Percentiles rank a stretch among this genome's conserved stretches.
Conservation (phyloP, 2,113 vertebrate genomes). For the Tachysurus vachellii region DNA sequence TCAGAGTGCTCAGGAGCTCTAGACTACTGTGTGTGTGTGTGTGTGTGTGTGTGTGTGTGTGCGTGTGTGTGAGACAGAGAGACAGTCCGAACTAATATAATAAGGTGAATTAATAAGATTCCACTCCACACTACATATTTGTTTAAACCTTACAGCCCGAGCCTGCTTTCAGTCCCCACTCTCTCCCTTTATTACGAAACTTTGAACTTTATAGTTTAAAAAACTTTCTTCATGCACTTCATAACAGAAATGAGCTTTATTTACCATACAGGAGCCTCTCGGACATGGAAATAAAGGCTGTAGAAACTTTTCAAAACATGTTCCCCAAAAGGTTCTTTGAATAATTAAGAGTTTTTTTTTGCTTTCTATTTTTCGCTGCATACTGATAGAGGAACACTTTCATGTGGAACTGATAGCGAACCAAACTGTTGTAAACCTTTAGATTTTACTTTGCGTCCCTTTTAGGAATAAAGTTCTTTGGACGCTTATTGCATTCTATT, state of each 20-base stretch:
- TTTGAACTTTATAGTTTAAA: not conserved
- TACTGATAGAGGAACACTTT: too few relatives aligned
- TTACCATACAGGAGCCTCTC: not conserved
- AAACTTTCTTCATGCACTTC: not conserved
- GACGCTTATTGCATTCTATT: not conserved
- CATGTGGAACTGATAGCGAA: not conserved
- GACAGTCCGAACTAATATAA: constrained; percentile 43
- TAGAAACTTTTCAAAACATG: not conserved
- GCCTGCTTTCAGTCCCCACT: not conserved
- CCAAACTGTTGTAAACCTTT: not conserved
- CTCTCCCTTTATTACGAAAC: not conserved
- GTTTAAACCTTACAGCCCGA: not conserved
- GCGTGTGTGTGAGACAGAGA: constrained; percentile 19
- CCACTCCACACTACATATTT: not conserved
- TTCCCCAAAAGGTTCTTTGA: not conserved
- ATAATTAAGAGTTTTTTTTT: not conserved
- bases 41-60: constrained; percentile 33
- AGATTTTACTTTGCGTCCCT: not conserved
- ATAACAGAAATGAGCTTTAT: too few relatives aligned
- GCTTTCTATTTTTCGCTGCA: not conserved
- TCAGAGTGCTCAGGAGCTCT: not conserved
- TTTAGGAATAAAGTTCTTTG: not conserved
- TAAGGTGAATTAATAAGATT: constrained; percentile 47
- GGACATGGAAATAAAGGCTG: too few relatives aligned
- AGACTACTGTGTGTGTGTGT: not conserved